These are phyloP conservation scores for Chrysopa pallens DNA, from an alignment of 1,140 invertebrate species.

Conservation along the genomic window DNA sequence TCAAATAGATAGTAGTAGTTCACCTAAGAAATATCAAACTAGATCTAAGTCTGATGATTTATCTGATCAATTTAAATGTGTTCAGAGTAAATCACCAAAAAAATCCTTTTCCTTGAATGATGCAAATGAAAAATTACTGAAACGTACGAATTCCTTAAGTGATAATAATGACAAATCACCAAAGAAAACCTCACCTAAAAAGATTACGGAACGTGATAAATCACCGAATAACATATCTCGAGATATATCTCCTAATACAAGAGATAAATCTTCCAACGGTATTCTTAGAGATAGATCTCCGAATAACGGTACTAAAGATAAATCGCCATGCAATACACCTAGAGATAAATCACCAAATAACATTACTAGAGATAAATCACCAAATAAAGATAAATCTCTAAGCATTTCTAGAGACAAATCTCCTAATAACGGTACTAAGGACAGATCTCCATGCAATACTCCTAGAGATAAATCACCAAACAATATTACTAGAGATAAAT, in stretches of 20 bases:
- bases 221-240: too few relatives aligned
- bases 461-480: conserved; percentile 1
- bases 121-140: not conserved
- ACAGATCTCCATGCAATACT: conserved; percentile 22
- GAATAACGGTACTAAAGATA: conserved; percentile 22
- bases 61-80: too few relatives aligned
- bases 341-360: conserved; percentile 4
- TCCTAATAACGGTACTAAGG: conserved; percentile 26
- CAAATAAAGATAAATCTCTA: too few relatives aligned
- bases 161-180: not conserved
- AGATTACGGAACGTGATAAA: not conserved
- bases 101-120: not conserved
- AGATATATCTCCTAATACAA: not conserved
- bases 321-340: conserved; percentile 10
- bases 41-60: too few relatives aligned
- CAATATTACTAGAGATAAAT: too few relatives aligned
- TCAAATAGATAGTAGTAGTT: too few relatives aligned
- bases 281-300: conserved; percentile 21
- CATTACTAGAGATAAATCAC: conserved; percentile 14
- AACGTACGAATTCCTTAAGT: not conserved
- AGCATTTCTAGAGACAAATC: conserved; percentile 24
- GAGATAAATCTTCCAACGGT: conserved; percentile 6
- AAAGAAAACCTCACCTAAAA: not conserved
- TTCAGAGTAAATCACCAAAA: too few relatives aligned
- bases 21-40: too few relatives aligned